Evolutionary conservation across 2,888 invertebrate genomes (phyloP), one percentile per base, ranked within the genome.

Genomic region (Anoncus sp.): DNA sequence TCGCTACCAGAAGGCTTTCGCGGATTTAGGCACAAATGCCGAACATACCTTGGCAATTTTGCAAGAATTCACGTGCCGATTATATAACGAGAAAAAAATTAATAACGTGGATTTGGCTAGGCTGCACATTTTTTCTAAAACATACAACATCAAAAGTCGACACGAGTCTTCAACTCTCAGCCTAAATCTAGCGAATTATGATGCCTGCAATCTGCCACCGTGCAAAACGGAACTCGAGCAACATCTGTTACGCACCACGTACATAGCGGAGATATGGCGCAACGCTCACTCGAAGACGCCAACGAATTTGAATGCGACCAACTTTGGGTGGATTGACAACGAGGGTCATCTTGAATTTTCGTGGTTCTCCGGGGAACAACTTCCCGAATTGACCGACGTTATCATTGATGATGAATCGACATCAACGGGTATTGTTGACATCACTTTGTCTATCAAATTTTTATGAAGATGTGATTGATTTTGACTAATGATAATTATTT

Each of bases 211-310:
- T 53, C 27, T 35, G 5, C 55, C 31, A 31, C n/a, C 31, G 2
- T 55, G 55, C 31, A 31, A 55, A 31, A 7, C 55, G 1, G 55
- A 55, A 31, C 12, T 38, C 10, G 6, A 38, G 2, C 38, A 10
- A 38, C 12, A 70, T 16, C 40, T 63, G 2, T 63, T 75, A 22
- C 75, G 70, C 20, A 63, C 70, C 1, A 9, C 40, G 47, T 75
- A 65, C 22, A 70, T 75, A 18, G 49, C 57, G 22, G 10, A 47
- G 18, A 6, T 69, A 20, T 38, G 38, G 38, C 6, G 38, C 6
- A 38, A 38, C 12, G 66, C 66, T 14, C 51, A 53, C 31, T 7
- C 16, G 20, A 20, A 20, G 16, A 14, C 24, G 6, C 45, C 49
- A 27, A 63, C 63, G 6, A 10, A 7, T 14, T 43, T 63, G 12